These are phyloP conservation scores for Hassar affinis DNA, from an alignment of 2,113 vertebrate genomes.

Conservation along the genomic window DNA sequence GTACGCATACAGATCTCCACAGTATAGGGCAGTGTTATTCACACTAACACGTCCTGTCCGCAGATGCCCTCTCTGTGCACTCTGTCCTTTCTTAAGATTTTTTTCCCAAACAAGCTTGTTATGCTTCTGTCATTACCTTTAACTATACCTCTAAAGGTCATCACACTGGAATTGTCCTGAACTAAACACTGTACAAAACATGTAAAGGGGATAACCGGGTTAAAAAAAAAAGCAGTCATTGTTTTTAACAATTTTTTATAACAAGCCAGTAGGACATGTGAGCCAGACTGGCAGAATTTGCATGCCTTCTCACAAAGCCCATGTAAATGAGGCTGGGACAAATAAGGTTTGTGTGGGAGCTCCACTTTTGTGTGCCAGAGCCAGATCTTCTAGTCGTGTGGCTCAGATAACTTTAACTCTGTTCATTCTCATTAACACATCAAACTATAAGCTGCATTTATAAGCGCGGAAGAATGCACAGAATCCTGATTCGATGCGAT, in stretches of 20 bases:
- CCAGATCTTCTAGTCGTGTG: neutral
- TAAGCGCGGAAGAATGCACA: neutral
- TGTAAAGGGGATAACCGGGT: slow-evolving; percentile 16
- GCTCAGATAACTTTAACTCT: neutral
- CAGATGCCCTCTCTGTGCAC: slow-evolving; percentile 33
- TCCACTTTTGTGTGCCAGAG: slow-evolving; percentile 9
- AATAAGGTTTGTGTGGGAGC: slow-evolving; percentile 37
- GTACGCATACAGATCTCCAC: slow-evolving; percentile 6
- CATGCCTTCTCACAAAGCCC: slow-evolving; percentile 44
- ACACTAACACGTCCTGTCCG: slow-evolving; percentile 11
- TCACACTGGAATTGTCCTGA: slow-evolving; percentile 12
- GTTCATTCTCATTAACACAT: neutral
- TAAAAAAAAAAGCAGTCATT: slow-evolving; percentile 30
- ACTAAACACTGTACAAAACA: slow-evolving; percentile 22
- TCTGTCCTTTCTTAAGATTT: neutral
- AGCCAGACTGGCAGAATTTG: slow-evolving; percentile 45
- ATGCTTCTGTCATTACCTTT: neutral
- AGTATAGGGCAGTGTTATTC: neutral
- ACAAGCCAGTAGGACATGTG: slow-evolving; percentile 59
- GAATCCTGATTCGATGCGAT: neutral
- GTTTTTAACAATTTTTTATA: slow-evolving; percentile 1
- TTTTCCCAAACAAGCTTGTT: slow-evolving; percentile 22
- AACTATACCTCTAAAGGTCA: slow-evolving; percentile 24
- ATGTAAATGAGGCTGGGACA: slow-evolving; percentile 49
- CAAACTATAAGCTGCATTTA: neutral